A percentile compares a stretch with the other conserved stretches of the same genome.
Conservation (phyloP, 2,797 vertebrate genomes). For the Alfaro cultratus region DNA sequence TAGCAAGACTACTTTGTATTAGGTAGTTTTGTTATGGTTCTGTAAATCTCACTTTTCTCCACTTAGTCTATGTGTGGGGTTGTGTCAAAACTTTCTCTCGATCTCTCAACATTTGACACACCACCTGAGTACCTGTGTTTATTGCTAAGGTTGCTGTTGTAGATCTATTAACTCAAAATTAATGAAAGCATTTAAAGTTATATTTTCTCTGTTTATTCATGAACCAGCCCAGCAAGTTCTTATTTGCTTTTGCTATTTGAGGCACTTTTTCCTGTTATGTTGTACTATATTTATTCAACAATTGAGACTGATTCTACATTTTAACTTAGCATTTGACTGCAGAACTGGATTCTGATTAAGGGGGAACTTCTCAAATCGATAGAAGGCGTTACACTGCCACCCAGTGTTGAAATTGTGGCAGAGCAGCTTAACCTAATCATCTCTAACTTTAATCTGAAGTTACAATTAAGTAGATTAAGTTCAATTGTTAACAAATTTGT, state of each 20-base stretch:
- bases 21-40: background rate
- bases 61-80: background rate
- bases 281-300: background rate
- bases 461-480: background rate
- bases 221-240: background rate
- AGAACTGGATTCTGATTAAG: background rate
- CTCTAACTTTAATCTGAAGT: background rate
- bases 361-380: background rate
- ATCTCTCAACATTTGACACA: background rate
- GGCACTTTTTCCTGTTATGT: background rate
- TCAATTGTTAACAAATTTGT: background rate
- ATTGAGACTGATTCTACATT: background rate
- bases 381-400: constrained; percentile 27
- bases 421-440: background rate
- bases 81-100: background rate
- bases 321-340: background rate
- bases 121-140: background rate
- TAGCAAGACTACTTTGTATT: background rate
- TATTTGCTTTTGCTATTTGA: background rate
- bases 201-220: background rate
- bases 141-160: background rate
- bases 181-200: background rate
- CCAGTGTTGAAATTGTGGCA: constrained; percentile 35
- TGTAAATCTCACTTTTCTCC: background rate
- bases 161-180: background rate